Conservation (phyloP, 2,888 invertebrate species). For the Amphimallon solstitiale region DNA sequence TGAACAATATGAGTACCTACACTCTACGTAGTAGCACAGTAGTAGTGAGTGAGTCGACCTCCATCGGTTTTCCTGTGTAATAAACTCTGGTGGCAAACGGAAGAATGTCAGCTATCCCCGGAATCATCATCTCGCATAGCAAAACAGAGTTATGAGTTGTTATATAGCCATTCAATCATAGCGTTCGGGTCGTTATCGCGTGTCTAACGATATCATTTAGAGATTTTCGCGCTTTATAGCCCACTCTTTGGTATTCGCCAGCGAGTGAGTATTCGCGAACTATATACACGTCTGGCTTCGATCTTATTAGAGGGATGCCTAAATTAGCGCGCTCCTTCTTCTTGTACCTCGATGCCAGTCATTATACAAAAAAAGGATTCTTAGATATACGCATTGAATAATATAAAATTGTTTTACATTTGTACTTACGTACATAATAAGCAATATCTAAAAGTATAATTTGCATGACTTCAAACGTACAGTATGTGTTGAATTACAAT, state of each 20-base stretch:
- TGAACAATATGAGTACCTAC: slow-evolving; percentile 33
- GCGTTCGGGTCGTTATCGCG: slow-evolving; percentile 53
- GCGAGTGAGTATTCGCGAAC: slow-evolving; percentile 15
- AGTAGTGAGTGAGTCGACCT: too few relatives aligned
- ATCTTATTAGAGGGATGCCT: not conserved
- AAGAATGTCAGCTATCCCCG: slow-evolving; percentile 58
- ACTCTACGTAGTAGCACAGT: slow-evolving; percentile 43
- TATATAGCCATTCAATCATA: slow-evolving; percentile 60
- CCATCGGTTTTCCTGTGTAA: slow-evolving; percentile 47
- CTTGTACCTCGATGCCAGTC: too few relatives aligned
- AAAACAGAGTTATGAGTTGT: slow-evolving; percentile 62
- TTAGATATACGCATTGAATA: too few relatives aligned
- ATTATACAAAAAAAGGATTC: too few relatives aligned
- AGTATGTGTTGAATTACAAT: too few relatives aligned
- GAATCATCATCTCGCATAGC: slow-evolving; percentile 60
- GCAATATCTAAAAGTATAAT: too few relatives aligned
- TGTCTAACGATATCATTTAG: slow-evolving; percentile 59
- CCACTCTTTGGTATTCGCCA: slow-evolving; percentile 34
- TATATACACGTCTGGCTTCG: slow-evolving; percentile 14
- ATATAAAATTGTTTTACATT: too few relatives aligned
- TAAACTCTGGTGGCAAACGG: slow-evolving; percentile 53
- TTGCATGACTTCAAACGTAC: too few relatives aligned
- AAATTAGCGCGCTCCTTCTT: too few relatives aligned
- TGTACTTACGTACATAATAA: too few relatives aligned
- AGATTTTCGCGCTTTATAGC: slow-evolving; percentile 51